phyloP scores from a whole-genome alignment of 2,888 invertebrate genomes.

The Drosophila infuscata region DNA sequence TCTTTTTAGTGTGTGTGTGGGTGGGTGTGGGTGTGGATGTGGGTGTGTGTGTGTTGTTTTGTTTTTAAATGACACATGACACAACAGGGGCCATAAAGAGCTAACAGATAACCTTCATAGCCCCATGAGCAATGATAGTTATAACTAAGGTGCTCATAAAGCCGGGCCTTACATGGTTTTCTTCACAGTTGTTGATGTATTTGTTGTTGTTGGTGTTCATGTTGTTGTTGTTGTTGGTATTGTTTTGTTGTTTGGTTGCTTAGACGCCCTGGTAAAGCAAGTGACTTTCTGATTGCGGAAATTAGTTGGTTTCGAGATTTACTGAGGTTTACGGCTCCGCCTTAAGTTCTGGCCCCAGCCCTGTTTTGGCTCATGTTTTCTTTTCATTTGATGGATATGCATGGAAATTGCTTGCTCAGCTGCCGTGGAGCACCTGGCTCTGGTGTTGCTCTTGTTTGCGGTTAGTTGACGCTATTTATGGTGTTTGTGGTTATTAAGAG shows the following conservation, averaged over 20 bases:
- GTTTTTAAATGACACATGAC: constrained; percentile 63
- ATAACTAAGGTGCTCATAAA: constrained; percentile 55
- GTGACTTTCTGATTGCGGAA: constrained; percentile 78
- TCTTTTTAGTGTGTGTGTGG: constrained; percentile 36
- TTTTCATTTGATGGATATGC: constrained; percentile 74
- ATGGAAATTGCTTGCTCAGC: constrained; percentile 66
- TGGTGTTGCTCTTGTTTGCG: constrained; percentile 41
- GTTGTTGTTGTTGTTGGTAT: constrained; percentile 15
- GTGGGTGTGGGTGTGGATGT: constrained; percentile 13
- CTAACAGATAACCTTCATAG: constrained; percentile 39
- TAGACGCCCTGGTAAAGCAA: constrained; percentile 65
- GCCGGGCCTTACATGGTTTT: constrained; percentile 26
- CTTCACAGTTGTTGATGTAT: constrained; percentile 10
- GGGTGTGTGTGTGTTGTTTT: constrained; percentile 28
- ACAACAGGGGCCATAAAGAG: constrained; percentile 35
- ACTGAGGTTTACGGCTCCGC: constrained; percentile 25
- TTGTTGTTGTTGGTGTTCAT: constrained; percentile 22
- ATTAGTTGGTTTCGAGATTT: constrained; percentile 70
- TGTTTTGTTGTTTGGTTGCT: constrained; percentile 53
- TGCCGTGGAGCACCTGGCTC: constrained; percentile 27
- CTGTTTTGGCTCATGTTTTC: constrained; percentile 48
- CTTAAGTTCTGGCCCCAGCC: constrained; percentile 8
- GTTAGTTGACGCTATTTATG: constrained; percentile 67
- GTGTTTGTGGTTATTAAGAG: constrained; percentile 73
- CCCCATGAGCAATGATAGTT: constrained; percentile 63